Evolutionary conservation across 1,140 invertebrate species (phyloP).

Genomic region (Zaprionus nigranus): DNA sequence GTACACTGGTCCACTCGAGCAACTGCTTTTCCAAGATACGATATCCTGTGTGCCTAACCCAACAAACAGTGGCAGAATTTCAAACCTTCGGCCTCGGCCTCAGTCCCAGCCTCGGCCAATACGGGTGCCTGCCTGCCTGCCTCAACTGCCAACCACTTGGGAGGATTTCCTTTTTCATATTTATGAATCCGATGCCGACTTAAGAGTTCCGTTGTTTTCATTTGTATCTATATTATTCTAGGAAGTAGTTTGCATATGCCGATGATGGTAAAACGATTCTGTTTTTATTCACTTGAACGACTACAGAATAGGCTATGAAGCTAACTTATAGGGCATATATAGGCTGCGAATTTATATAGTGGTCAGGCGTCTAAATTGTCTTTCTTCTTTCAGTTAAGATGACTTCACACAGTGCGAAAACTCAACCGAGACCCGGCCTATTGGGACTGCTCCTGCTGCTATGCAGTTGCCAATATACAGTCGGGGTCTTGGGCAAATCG

Average conservation of each 20-base stretch:
- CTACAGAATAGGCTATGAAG: neutral
- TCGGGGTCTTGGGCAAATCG: constrained; percentile 74
- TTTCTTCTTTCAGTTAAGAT: constrained; percentile 60
- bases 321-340: too few relatives aligned
- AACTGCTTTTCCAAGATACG: constrained; percentile 31
- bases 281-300: neutral
- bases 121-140: neutral
- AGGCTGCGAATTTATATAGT: neutral
- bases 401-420: constrained; percentile 42
- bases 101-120: neutral
- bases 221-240: constrained; percentile 7
- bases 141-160: constrained; percentile 8
- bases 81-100: neutral
- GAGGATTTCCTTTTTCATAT: constrained; percentile 24
- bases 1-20: constrained; percentile 42
- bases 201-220: constrained; percentile 12
- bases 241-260: constrained; percentile 15
- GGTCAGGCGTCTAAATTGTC: neutral
- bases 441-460: constrained; percentile 63
- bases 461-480: constrained; percentile 46
- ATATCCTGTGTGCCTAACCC: constrained; percentile 23
- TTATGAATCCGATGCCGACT: constrained; percentile 4
- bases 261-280: neutral
- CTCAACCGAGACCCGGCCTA: constrained; percentile 39
- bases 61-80: constrained; percentile 26